A percentile compares a stretch with the other conserved stretches of the same genome.
Evolutionary conservation across 2,113 vertebrate species (phyloP).

Genomic region (Proterorhinus semilunaris): DNA sequence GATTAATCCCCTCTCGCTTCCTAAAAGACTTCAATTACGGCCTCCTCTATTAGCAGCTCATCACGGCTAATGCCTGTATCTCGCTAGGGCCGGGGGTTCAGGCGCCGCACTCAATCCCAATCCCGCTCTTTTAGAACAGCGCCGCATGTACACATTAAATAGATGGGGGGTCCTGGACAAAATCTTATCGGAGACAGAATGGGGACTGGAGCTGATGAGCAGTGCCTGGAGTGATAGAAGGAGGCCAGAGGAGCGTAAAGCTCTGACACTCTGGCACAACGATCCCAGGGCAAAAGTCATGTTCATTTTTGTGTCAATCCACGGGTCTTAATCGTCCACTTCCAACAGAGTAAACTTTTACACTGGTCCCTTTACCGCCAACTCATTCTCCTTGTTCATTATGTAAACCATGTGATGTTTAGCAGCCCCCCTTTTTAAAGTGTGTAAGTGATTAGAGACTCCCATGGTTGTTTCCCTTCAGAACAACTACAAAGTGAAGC

Average conservation of each 20-base stretch:
- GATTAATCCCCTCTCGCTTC: constrained; percentile 76
- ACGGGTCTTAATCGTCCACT: constrained; percentile 58
- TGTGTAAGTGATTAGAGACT: constrained; percentile 54
- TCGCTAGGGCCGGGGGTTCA: constrained; percentile 62
- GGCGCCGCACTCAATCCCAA: constrained; percentile 13
- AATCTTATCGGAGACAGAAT: constrained; percentile 23
- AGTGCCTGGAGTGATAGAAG: constrained; percentile 18
- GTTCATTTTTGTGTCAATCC: constrained; percentile 55
- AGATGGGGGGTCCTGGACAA: constrained; percentile 20
- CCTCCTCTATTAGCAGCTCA: constrained; percentile 72
- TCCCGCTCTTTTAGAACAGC: background rate
- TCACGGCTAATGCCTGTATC: constrained; percentile 76
- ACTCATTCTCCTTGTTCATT: constrained; percentile 56
- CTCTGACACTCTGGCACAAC: constrained; percentile 59
- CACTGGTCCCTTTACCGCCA: constrained; percentile 30
- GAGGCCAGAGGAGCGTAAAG: constrained; percentile 51
- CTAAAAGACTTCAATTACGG: constrained; percentile 79
- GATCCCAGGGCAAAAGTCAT: constrained; percentile 60
- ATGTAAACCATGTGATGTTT: constrained; percentile 53
- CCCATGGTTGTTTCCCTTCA: constrained; percentile 34
- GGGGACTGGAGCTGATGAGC: constrained; percentile 37
- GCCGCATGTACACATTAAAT: constrained; percentile 16
- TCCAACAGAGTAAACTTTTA: constrained; percentile 32
- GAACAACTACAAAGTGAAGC: constrained; percentile 32
- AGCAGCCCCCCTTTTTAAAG: constrained; percentile 34